Base-by-base conservation (phyloP, 2,113 vertebrate species). In the Chlorodrepanis virens region DNA sequence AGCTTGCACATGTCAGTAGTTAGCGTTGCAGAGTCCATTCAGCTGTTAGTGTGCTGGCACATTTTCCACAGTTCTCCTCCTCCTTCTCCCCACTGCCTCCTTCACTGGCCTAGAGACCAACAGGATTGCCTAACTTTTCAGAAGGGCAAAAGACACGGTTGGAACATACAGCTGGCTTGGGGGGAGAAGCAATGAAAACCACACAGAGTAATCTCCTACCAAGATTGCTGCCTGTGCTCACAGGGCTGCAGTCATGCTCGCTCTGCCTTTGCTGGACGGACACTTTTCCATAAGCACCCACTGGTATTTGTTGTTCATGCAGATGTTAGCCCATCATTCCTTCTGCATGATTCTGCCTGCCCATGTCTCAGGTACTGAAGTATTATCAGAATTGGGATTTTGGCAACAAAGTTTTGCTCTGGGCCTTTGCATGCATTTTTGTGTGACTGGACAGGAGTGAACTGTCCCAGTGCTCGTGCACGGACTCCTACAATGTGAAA, bases 101-200 rank as follows among this genome's bases (percentile, higher is more conserved):
- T 88, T 85, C 0, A 1, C 67, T 83, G 86, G 86, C 59, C 64
- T 54, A n/a, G n/a, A 70, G 64, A 83, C 39, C 59, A 65, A 29
- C 40, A 88, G 64, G 54, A 70, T 93, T 93, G 83, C 92, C 68
- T 54, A 83, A 93, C 76, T 83, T 83, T 77, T 63, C 45, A 83
- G 68, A 28, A 69, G 53, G 67, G n/a, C 92, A 45, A 37, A 82
- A 90, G 83, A 27, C 89, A 74, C 64, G 81, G 50, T 40, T 94
- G 90, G 89, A 92, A 83, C 68, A 31, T 23, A 47, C 3, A 54
- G 86, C 45, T 90, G 64, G 77, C 21, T 22, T 70, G 35, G 5
- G 27, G 59, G 28, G 23, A 42, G 54, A 78, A 90, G 80, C 35
- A 90, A 75, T 83, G 60, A 59, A 83, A 94, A 42, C 31, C 37